These are phyloP conservation scores for Teleopsis dalmanni DNA, from an alignment of 1,140 invertebrate genomes.

Conservation along the genomic window DNA sequence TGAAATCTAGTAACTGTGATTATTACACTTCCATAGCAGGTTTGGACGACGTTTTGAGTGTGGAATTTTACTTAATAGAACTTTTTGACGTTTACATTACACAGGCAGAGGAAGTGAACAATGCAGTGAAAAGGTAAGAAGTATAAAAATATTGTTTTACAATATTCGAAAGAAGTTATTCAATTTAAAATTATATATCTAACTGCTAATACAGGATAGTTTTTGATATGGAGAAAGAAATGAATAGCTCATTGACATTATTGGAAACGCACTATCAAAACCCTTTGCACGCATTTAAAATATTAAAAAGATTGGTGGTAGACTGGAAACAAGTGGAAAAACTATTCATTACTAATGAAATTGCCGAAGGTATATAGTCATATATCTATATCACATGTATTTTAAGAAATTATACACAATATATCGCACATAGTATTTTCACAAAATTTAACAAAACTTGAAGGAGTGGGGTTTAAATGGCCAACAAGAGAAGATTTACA, in stretches of 20 bases:
- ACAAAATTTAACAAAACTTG: background rate
- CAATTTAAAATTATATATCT: background rate
- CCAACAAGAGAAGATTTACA: slow-evolving; percentile 80
- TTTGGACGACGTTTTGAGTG: background rate
- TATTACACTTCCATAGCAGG: slow-evolving; percentile 7
- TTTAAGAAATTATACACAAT: too few relatives aligned
- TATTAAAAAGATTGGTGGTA: slow-evolving; percentile 85
- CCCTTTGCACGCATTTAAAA: slow-evolving; percentile 26
- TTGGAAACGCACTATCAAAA: slow-evolving; percentile 22
- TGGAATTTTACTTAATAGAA: background rate
- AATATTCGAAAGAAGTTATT: background rate
- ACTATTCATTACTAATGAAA: too few relatives aligned
- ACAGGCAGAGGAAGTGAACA: background rate
- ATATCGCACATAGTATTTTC: background rate
- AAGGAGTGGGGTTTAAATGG: slow-evolving; percentile 25
- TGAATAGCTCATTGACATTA: too few relatives aligned
- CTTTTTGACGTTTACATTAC: background rate
- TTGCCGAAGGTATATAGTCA: too few relatives aligned
- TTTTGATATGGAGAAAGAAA: too few relatives aligned
- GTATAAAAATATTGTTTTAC: background rate
- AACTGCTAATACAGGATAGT: too few relatives aligned
- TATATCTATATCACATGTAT: too few relatives aligned
- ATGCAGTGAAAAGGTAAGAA: slow-evolving; percentile 2
- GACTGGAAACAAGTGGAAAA: slow-evolving; percentile 61
- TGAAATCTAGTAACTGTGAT: background rate